Base-by-base conservation (phyloP, 2,888 invertebrate genomes). In the Pheosia gnoma region DNA sequence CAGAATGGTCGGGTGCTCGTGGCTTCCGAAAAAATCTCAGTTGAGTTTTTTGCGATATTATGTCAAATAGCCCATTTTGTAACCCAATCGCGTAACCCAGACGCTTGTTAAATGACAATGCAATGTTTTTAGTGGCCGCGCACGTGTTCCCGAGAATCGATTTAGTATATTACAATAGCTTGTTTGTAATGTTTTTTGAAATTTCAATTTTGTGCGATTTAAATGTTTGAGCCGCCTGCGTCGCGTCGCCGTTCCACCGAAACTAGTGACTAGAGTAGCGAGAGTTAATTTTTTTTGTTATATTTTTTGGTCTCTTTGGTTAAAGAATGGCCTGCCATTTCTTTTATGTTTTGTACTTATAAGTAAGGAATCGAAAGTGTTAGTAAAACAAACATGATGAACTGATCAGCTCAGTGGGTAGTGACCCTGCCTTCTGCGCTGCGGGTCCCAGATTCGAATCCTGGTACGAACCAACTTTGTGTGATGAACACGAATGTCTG, bases 101-200 rank as follows among this genome's bases (percentile, higher is more conserved):
- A 74, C 76, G 79, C 74, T 72, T 71, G 77, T 81, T 80, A 78
- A 65, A 63, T 62, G 59, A 82, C 80, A 85, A 85, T 77, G 70
- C 77, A 61, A 64, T 65, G 68, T 79, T 82, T 79, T 80, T 81
- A 73, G 71, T 72, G 63, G 67, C 64, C 58, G 64, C 67, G 70
- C 58, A 65, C 67, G 70, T 70, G 75, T 63, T 79, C 65, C 71
- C 66, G 53, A 77, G 73, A 75, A 74, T 71, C 70, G 63, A 75
- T 75, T 78, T 65, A 68, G 65, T 63, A 66, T 63, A 60, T 64
- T 57, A 65, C 65, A 67, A 68, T 64, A 58, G 56, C 58, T 36
- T 56, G 47, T 43, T 25, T 38, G 51, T 58, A 59, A 63, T 52
- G 47, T 51, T 65, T 61, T 61, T 55, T 49, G 61, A 62, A 61